Evolutionary conservation across 1,140 invertebrate species (phyloP).

Genomic region (Sinonovacula constricta): DNA sequence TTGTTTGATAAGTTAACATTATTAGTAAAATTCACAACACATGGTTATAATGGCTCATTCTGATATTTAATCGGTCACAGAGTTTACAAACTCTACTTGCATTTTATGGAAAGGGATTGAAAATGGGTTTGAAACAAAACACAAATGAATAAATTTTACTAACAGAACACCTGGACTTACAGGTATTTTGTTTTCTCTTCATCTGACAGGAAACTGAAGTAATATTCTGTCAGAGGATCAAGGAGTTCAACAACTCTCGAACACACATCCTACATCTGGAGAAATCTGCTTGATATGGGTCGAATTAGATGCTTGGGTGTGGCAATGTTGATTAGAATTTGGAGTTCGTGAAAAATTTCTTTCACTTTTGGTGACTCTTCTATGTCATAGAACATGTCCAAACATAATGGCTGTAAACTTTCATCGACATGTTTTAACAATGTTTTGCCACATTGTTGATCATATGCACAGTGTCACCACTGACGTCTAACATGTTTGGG

Average conservation of each 20-base stretch:
- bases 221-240: neutral
- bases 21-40: too few species aligned
- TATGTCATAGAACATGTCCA: slow-evolving; percentile 29
- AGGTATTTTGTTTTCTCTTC: neutral
- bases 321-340: neutral
- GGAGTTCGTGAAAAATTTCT: slow-evolving; percentile 16
- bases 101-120: too few species aligned
- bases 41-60: too few species aligned
- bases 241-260: neutral
- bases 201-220: neutral
- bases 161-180: too few species aligned
- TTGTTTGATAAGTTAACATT: too few species aligned
- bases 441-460: slow-evolving; percentile 38
- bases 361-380: slow-evolving; percentile 24
- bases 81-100: too few species aligned
- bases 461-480: slow-evolving; percentile 45
- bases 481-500: slow-evolving; percentile 26
- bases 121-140: too few species aligned
- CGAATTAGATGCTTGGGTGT: slow-evolving; percentile 11
- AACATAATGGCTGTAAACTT: neutral
- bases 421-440: neutral
- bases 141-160: too few species aligned
- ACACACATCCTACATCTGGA: slow-evolving; percentile 10
- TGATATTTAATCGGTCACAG: too few species aligned
- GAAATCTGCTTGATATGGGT: neutral